Base-by-base conservation (phyloP, 2,113 vertebrate genomes). In the Xenus cinereus region DNA sequence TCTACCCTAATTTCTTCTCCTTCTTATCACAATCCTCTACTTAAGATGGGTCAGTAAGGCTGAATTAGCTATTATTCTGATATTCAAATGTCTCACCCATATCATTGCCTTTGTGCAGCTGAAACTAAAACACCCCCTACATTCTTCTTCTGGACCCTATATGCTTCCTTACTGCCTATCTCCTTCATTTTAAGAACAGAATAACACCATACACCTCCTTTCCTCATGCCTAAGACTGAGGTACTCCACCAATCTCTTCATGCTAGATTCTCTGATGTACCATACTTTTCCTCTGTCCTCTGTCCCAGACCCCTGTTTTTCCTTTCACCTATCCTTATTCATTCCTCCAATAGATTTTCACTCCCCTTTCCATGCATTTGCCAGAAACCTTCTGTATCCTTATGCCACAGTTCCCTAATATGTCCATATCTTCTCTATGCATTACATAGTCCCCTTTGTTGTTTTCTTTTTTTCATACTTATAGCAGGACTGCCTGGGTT, bases 391-490 rank as follows among this genome's bases (percentile, higher is more conserved):
- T 32, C 35, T 53, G 28, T 46, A 53, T 28, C 14, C 37, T 16
- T 54, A 22, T n/a, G 23, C 24, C 24, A 53, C 14, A 35, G 10
- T 35, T 85, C 24, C n/a, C 24, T 71, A 54, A 26, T 15, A 71
- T 4, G 6, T 37, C 17, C 0, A 0, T 72, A 48, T 6, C 26
- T 82, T 84, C 21, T 81, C 32, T 71, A 17, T 0, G 1, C 4
- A 27, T 69, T 51, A 51, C 9, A 37, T 2, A 24, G 30, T 27
- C 33, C 6, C 1, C 8, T 3, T 43, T 67, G n/a, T 10, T 54
- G 2, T 41, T 72, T 35, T 11, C n/a, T 32, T 77, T 18, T 76
- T 10, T 60, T 32, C 56, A 12, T 26, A 45, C 19, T 50, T 67
- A 59, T 0, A 71, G 22, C 6, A 71, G 16, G 15, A 60, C 15